Conservation (phyloP, 1,140 invertebrate species). For the Orchestia grillus region DNA sequence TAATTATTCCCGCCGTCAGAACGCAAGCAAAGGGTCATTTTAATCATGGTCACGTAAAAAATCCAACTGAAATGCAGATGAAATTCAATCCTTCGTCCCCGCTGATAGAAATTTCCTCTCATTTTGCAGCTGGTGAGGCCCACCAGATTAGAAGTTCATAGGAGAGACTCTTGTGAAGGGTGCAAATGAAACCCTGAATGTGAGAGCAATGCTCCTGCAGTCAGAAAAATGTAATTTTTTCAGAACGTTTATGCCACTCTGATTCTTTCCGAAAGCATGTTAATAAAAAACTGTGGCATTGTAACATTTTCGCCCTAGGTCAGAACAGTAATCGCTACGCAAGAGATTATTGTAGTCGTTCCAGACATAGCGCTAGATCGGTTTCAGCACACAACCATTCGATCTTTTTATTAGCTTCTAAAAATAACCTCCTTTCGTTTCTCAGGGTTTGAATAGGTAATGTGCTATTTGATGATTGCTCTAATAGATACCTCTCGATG, state of each 20-base stretch:
- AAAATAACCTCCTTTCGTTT: too few species aligned
- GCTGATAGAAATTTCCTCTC: neutral
- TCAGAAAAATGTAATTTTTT: neutral
- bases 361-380: too few species aligned
- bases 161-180: neutral
- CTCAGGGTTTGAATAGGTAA: too few species aligned
- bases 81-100: neutral
- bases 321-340: too few species aligned
- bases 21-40: neutral
- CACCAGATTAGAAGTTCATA: neutral
- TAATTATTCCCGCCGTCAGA: neutral
- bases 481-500: too few species aligned
- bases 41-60: neutral
- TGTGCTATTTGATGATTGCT: too few species aligned
- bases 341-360: too few species aligned
- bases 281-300: too few species aligned
- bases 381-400: too few species aligned
- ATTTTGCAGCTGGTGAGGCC: neutral
- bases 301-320: too few species aligned
- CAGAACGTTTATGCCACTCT: neutral
- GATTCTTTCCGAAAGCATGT: neutral
- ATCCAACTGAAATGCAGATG: neutral
- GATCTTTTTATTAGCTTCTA: too few species aligned
- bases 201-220: neutral
- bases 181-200: neutral